Percentiles rank a stretch among this genome's conserved stretches.
These are phyloP conservation scores for Apis laboriosa DNA, from an alignment of 1,140 invertebrate genomes.

Conservation along the genomic window DNA sequence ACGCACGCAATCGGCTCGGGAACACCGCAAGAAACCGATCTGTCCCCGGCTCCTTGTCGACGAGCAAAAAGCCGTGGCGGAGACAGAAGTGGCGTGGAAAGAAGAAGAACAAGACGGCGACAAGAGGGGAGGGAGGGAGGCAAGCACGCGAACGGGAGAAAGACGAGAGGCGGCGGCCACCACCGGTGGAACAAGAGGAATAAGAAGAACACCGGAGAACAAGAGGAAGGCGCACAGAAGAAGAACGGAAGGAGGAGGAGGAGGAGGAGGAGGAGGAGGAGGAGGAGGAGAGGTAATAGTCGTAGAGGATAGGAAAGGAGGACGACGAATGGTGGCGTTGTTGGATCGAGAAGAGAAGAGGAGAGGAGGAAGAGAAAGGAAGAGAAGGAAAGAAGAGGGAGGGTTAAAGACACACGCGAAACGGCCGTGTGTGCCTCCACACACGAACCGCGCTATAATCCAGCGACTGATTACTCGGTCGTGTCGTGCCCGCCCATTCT, in stretches of 20 bases:
- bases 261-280: not conserved
- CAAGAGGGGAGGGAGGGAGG: not conserved
- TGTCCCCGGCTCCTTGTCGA: slow-evolving; percentile 33
- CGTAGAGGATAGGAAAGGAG: slow-evolving; percentile 31
- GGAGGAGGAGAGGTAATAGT: not conserved
- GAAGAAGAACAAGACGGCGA: slow-evolving; percentile 13
- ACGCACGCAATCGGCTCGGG: slow-evolving; percentile 58
- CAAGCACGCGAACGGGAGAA: slow-evolving; percentile 16
- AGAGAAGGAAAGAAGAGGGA: no score
- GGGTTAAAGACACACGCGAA: not conserved
- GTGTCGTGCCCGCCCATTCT: slow-evolving; percentile 64
- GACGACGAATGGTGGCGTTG: not conserved
- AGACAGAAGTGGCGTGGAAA: slow-evolving; percentile 11
- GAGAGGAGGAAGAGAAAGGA: not conserved
- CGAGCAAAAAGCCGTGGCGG: slow-evolving; percentile 32
- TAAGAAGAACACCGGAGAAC: not conserved
- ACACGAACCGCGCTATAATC: slow-evolving; percentile 55
- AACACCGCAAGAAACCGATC: slow-evolving; percentile 55
- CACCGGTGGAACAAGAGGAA: not conserved
- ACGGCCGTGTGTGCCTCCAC: not conserved
- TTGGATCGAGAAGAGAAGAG: not conserved
- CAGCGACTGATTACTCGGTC: slow-evolving; percentile 63
- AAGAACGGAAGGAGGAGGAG: not conserved
- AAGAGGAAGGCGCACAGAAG: not conserved
- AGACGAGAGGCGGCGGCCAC: not conserved